Evolutionary conservation across 1,140 invertebrate species (phyloP), one percentile per base, ranked within the genome.

Genomic region (Bombus superbus): DNA sequence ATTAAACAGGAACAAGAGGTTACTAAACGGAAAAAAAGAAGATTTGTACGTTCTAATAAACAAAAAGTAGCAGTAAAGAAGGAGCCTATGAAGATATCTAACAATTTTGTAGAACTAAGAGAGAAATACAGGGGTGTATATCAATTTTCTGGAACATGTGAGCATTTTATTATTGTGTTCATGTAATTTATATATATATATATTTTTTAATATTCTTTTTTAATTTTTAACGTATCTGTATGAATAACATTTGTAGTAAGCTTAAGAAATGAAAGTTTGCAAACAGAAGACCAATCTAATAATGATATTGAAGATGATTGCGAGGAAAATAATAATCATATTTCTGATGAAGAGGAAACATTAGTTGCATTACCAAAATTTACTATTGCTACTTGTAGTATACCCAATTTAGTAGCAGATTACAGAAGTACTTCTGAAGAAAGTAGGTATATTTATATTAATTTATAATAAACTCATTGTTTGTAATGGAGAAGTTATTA

Each of bases 1-100:
- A 96, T 97, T 92, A 59, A 91, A 92, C 85, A 92, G 94, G 92
- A 91, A 92, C 85, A 88, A 88, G 86, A 90, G 88, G 83, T 86
- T 85, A 87, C 88, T 78, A 81, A 86, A 57, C 28, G 32, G 40
- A 53, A 28, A 78, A 87, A 69, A 44, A 89, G 88, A n/a, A 83
- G 78, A 40, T 22, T 71, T 6, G 3, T 76, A 53, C 73, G 72
- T 18, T 35, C 10, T 25, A 64, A 86, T 6, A 85, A 86, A 53
- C 78, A 81, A 76, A 92, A 90, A 83, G 84, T 81, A 47, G 92
- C 68, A 90, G 62, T 64, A 88, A 72, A 71, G 32, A 89, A 64
- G n/a, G 86, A 77, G 68, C 15, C 35, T 40, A 9, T 15, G 74
- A 35, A 87, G 57, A 79, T 62, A 13, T 25, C 2, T 53, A 88